phyloP scores from a whole-genome alignment of 2,113 vertebrate species.

The Aptenodytes forsteri region DNA sequence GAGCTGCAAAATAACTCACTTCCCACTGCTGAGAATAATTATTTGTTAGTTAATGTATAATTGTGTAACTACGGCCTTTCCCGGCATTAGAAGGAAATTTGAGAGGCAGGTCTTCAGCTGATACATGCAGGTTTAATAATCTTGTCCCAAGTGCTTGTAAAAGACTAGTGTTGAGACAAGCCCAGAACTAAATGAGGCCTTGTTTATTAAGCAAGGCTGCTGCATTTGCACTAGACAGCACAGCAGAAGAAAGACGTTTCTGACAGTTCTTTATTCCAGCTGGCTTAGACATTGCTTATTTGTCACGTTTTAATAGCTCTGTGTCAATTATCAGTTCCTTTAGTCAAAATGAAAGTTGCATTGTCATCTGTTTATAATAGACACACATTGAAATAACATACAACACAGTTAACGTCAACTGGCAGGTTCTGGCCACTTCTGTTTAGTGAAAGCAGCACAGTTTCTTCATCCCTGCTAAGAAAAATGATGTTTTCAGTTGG shows the following conservation, averaged over 20 bases:
- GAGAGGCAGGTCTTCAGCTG: not conserved
- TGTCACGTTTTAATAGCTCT: not conserved
- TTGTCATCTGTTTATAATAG: conserved; percentile 31
- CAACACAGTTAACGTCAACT: not conserved
- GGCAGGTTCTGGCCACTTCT: conserved; percentile 1
- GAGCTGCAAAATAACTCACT: not conserved
- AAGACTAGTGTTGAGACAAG: conserved; percentile 23
- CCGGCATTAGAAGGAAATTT: not conserved
- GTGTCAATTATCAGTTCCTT: not conserved
- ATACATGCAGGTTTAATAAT: conserved; percentile 21
- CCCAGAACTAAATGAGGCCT: not conserved
- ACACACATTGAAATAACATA: conserved; percentile 15
- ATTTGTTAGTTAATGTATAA: not conserved
- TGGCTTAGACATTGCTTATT: not conserved
- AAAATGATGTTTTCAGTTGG: not conserved
- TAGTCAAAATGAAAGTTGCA: conserved; percentile 18
- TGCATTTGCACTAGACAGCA: not conserved
- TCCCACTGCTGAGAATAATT: not conserved
- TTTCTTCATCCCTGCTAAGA: not conserved
- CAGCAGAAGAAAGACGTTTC: not conserved
- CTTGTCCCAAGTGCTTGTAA: conserved; percentile 16
- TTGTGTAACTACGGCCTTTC: conserved; percentile 32
- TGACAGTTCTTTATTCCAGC: not conserved
- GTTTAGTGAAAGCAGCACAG: not conserved
- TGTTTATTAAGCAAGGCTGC: conserved; percentile 8